phyloP scores from a whole-genome alignment of 2,797 vertebrate species.

The Mormyrus proboscirostris region DNA sequence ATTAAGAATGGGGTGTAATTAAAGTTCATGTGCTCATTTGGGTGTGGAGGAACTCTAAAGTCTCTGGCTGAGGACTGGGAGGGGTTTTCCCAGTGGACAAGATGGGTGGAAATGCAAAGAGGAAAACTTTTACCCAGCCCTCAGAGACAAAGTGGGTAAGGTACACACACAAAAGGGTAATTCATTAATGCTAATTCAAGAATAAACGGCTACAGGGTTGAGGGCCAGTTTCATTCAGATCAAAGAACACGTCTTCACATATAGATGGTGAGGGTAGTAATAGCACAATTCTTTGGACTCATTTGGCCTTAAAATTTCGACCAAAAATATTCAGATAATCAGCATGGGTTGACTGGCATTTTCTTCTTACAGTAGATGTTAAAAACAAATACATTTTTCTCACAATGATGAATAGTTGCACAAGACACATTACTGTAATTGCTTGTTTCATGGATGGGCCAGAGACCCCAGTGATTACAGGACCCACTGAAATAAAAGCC shows the following conservation, averaged over 20 bases:
- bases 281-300: not conserved
- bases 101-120: not conserved
- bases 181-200: not conserved
- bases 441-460: conserved; percentile 55
- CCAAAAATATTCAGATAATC: not conserved
- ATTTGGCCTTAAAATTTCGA: not conserved
- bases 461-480: conserved; percentile 38
- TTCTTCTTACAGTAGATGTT: not conserved
- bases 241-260: not conserved
- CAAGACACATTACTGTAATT: not conserved
- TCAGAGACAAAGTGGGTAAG: not conserved
- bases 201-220: not conserved
- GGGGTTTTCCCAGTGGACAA: not conserved
- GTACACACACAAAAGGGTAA: not conserved
- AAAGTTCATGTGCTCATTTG: not conserved
- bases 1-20: no score
- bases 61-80: not conserved
- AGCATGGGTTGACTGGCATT: not conserved
- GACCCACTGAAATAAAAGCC: not conserved
- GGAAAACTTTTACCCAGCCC: not conserved
- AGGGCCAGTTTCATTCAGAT: not conserved
- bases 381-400: not conserved
- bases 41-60: not conserved
- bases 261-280: not conserved
- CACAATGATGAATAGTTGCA: not conserved